A percentile compares a stretch with the other conserved stretches of the same genome.
These are phyloP conservation scores for Ahaetulla prasina DNA, from an alignment of 2,113 vertebrate species.

Conservation along the genomic window DNA sequence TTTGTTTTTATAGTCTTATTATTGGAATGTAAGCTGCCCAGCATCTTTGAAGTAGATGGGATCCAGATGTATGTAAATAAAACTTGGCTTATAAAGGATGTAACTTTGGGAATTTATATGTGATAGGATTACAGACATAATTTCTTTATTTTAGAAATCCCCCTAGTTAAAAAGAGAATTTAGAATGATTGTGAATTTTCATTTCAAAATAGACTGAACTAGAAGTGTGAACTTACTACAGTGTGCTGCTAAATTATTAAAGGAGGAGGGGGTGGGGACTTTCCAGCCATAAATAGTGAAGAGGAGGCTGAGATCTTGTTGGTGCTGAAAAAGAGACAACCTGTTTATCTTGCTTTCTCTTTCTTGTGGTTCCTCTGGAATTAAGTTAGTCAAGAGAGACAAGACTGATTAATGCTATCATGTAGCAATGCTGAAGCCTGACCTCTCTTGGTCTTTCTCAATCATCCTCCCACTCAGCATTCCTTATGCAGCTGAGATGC, in stretches of 20 bases:
- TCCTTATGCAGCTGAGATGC: background rate
- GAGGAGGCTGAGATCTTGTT: background rate
- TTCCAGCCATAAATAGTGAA: background rate
- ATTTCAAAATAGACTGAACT: background rate
- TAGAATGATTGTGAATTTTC: background rate
- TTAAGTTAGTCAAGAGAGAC: background rate
- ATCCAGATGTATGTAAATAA: background rate
- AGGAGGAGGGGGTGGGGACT: rapidly evolving
- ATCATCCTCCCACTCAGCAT: background rate
- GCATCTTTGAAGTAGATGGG: background rate
- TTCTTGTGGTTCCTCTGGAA: background rate
- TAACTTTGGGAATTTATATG: background rate
- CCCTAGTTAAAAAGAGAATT: background rate
- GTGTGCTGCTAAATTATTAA: background rate
- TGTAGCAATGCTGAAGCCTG: background rate
- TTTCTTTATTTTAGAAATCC: background rate
- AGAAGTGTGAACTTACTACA: background rate
- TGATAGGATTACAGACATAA: background rate
- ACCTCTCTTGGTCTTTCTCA: background rate
- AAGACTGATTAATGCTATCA: background rate
- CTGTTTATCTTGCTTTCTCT: background rate
- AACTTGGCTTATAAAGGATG: background rate
- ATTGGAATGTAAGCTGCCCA: background rate
- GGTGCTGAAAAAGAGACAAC: background rate
- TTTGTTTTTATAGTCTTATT: background rate